These are phyloP conservation scores for Xanthia icteritia DNA, from an alignment of 2,888 invertebrate genomes.

Conservation along the genomic window DNA sequence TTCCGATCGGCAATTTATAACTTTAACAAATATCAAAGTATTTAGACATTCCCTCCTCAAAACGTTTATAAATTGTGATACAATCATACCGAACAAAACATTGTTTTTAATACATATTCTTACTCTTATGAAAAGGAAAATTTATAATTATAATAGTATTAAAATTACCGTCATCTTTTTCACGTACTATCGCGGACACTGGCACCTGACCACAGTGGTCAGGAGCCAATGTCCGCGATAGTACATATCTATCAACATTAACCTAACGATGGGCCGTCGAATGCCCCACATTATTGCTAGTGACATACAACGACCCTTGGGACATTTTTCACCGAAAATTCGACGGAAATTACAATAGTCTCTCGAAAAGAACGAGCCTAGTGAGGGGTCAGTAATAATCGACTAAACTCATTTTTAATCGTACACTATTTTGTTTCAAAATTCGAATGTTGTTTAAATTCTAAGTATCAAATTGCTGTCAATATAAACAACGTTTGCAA, in stretches of 20 bases:
- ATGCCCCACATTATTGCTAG: conserved; percentile 56
- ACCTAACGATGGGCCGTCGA: conserved; percentile 50
- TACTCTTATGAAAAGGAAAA: neutral
- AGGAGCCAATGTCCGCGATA: too few relatives aligned
- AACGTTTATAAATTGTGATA: neutral
- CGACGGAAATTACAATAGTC: conserved; percentile 66
- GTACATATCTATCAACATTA: conserved; percentile 43
- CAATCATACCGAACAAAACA: neutral
- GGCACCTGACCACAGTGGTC: too few relatives aligned
- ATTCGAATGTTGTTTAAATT: conserved; percentile 12
- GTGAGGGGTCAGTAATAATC: conserved; percentile 38
- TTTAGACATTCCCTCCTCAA: neutral
- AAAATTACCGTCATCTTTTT: conserved; percentile 25
- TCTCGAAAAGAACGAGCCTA: conserved; percentile 45
- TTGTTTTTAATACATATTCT: neutral
- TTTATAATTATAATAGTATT: neutral
- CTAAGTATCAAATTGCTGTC: conserved; percentile 10
- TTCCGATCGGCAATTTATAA: neutral
- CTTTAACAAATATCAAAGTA: neutral
- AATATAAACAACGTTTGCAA: conserved; percentile 2
- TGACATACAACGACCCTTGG: conserved; percentile 58
- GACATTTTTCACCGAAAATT: conserved; percentile 63
- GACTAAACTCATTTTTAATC: conserved; percentile 20
- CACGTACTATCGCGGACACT: neutral
- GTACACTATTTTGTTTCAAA: conserved; percentile 18